Conservation (phyloP, 2,113 vertebrate species). For the Pica pica region DNA sequence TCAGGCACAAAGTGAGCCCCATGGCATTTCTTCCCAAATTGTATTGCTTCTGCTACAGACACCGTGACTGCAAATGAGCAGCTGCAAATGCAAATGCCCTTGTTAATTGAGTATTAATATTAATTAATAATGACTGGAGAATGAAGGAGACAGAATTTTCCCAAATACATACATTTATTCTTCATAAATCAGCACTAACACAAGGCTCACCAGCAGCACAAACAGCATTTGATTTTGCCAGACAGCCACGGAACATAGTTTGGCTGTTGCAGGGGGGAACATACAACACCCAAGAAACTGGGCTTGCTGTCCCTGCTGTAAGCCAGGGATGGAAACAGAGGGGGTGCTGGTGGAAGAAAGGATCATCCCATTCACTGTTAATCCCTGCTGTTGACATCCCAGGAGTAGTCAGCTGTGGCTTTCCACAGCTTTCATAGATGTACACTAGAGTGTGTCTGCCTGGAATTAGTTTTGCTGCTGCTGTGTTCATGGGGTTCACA, state of each 20-base stretch:
- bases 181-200: neutral
- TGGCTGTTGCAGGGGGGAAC: neutral
- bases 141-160: neutral
- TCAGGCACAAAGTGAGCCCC: neutral
- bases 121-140: neutral
- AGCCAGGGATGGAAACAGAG: neutral
- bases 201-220: neutral
- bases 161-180: neutral
- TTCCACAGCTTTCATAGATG: neutral
- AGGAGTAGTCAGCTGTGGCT: neutral
- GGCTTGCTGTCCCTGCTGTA: neutral
- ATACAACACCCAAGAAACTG: neutral
- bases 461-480: neutral
- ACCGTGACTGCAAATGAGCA: neutral
- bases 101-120: neutral
- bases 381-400: neutral
- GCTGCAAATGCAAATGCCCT: neutral
- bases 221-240: neutral
- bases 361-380: neutral
- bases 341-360: neutral
- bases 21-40: neutral
- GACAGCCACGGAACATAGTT: neutral
- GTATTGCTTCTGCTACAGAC: neutral
- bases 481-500: neutral
- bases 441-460: neutral